Conservation (phyloP, 2,113 vertebrate genomes). For the Hemichromis elongatus region DNA sequence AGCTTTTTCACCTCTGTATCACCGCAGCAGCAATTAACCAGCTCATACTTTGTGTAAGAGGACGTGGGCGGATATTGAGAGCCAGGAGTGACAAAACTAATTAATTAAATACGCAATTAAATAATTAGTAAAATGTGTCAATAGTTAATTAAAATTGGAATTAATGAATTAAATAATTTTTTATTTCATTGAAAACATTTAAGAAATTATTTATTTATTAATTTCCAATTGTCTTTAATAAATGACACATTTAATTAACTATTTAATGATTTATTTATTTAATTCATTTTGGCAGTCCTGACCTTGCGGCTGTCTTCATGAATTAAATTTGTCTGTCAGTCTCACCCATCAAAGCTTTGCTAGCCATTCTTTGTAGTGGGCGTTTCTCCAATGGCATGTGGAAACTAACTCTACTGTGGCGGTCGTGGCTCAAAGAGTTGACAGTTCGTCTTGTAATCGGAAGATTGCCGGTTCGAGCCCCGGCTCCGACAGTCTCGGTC, state of each 20-base stretch:
- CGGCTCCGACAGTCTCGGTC: too few relatives aligned
- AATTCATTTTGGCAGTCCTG: background rate
- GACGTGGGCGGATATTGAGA: background rate
- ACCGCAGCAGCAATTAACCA: slow-evolving; percentile 18
- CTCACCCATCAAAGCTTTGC: background rate
- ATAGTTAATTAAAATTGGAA: background rate
- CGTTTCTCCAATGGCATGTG: background rate
- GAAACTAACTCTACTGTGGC: too few relatives aligned
- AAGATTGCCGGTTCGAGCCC: too few relatives aligned
- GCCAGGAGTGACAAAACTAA: rapidly evolving
- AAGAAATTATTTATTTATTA: background rate
- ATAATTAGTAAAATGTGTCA: background rate
- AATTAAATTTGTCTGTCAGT: background rate
- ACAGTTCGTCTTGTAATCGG: too few relatives aligned
- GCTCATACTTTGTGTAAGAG: slow-evolving; percentile 15
- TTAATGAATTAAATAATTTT: background rate
- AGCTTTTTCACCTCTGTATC: background rate
- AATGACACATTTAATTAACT: background rate
- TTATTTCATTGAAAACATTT: background rate
- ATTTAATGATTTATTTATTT: background rate
- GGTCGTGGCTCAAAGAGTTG: too few relatives aligned
- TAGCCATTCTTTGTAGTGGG: background rate
- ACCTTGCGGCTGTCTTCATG: background rate
- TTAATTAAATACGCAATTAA: background rate
- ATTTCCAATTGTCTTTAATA: background rate